Evolutionary conservation across 1,140 invertebrate genomes (phyloP).

Genomic region (Gonioctena quinquepunctata): DNA sequence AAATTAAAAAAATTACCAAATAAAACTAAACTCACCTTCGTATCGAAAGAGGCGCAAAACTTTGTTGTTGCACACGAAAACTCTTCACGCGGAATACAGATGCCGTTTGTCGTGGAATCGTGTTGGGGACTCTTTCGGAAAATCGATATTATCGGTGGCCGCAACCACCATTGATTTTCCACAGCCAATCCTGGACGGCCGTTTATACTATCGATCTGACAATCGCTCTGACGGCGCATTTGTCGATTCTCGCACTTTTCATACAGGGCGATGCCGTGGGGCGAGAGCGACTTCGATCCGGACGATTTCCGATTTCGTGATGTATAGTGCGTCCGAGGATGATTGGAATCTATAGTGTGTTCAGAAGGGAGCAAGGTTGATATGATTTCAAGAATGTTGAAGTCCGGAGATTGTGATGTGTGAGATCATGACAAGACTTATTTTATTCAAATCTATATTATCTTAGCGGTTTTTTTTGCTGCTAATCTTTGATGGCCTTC

Average conservation of each 20-base stretch:
- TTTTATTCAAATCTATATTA: no score
- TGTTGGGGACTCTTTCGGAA: conserved; percentile 22
- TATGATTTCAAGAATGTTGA: no score
- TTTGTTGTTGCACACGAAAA: neutral
- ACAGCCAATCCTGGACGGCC: conserved; percentile 52
- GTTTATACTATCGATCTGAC: conserved; percentile 56
- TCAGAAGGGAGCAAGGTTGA: no score
- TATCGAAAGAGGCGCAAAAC: neutral
- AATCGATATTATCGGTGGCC: conserved; percentile 53
- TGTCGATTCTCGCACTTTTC: conserved; percentile 23
- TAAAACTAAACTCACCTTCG: neutral
- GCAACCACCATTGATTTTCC: conserved; percentile 55
- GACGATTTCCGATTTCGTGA: no score
- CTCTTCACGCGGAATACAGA: neutral
- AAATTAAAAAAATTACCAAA: no score
- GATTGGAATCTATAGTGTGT: no score
- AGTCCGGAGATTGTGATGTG: no score
- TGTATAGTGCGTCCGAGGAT: no score
- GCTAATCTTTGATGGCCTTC: no score
- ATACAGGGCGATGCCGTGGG: neutral
- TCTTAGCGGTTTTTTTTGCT: no score
- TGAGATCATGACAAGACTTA: no score
- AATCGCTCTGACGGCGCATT: conserved; percentile 36
- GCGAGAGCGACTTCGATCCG: no score
- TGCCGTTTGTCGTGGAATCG: neutral